Percentiles rank a stretch among this genome's conserved stretches.
phyloP scores from a whole-genome alignment of 2,888 invertebrate genomes.

The Campoplex capitator region DNA sequence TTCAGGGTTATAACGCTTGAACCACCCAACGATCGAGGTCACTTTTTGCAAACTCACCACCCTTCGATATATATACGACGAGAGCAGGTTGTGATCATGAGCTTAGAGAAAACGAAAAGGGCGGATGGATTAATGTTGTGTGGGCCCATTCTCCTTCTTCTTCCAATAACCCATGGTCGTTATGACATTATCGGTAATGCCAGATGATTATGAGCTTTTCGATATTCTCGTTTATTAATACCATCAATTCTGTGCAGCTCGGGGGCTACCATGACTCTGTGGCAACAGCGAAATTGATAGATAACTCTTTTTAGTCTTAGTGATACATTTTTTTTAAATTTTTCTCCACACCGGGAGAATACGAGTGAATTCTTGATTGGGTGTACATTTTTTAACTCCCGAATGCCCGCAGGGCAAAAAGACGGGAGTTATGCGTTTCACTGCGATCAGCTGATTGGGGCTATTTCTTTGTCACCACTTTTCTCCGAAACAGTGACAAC shows the following conservation, averaged over 20 bases:
- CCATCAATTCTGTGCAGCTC: conserved; percentile 17
- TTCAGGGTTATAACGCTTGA: conserved; percentile 18
- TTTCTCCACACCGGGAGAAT: background rate
- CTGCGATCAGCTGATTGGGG: too few relatives aligned
- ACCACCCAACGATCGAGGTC: conserved; percentile 54
- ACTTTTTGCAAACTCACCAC: conserved; percentile 67
- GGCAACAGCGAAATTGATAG: background rate
- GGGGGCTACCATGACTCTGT: background rate
- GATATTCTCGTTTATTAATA: conserved; percentile 4
- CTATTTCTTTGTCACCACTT: too few relatives aligned
- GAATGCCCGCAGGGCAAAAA: too few relatives aligned
- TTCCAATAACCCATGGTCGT: conserved; percentile 38
- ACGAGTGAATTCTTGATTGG: background rate
- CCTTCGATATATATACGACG: conserved; percentile 45
- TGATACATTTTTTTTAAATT: background rate
- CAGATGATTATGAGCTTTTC: conserved; percentile 33
- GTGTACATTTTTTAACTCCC: background rate
- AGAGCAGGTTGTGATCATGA: background rate
- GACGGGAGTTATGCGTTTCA: too few relatives aligned
- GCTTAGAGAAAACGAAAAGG: conserved; percentile 1
- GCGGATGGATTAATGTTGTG: conserved; percentile 31
- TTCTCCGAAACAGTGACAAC: too few relatives aligned
- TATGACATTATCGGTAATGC: conserved; percentile 51
- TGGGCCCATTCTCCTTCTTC: background rate
- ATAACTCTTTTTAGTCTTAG: background rate